Percentiles rank a stretch among this genome's conserved stretches.
Conservation (phyloP, 2,113 vertebrate species). For the Brachyistius frenatus region DNA sequence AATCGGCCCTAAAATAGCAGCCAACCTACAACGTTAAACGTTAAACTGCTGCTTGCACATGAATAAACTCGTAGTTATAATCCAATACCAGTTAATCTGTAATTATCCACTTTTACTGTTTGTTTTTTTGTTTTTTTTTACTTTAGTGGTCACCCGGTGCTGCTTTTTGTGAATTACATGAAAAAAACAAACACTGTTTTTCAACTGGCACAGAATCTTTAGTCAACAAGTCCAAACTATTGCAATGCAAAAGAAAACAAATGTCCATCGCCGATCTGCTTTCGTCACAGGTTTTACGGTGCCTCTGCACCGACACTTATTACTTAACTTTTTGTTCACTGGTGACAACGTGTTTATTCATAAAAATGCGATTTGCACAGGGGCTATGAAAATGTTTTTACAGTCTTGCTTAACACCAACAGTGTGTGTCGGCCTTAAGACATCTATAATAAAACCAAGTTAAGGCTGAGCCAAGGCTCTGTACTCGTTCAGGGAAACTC, state of each 20-base stretch:
- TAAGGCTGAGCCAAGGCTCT: slow-evolving; percentile 21
- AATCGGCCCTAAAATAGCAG: too few relatives aligned
- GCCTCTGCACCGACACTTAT: not conserved
- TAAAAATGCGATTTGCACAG: slow-evolving; percentile 14
- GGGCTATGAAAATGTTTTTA: slow-evolving; percentile 58
- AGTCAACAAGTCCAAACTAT: not conserved
- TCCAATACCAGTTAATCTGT: too few relatives aligned
- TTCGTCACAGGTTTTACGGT: not conserved
- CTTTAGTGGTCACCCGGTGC: slow-evolving; percentile 17
- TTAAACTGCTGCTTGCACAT: too few relatives aligned
- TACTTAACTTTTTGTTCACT: not conserved
- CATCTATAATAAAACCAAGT: slow-evolving; percentile 54
- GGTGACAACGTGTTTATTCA: slow-evolving; percentile 43
- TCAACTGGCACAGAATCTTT: too few relatives aligned
- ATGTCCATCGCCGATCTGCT: not conserved
- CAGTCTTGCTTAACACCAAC: slow-evolving; percentile 55
- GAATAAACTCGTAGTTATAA: too few relatives aligned
- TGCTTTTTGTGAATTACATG: not conserved
- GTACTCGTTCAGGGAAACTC: slow-evolving; percentile 13
- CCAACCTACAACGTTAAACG: too few relatives aligned
- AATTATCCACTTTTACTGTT: too few relatives aligned
- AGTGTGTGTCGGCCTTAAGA: slow-evolving; percentile 25
- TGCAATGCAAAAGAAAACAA: not conserved
- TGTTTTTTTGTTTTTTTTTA: not conserved
- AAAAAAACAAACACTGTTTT: too few relatives aligned